Evolutionary conservation across 2,888 invertebrate genomes (phyloP).

Genomic region (Amorpha juglandis): DNA sequence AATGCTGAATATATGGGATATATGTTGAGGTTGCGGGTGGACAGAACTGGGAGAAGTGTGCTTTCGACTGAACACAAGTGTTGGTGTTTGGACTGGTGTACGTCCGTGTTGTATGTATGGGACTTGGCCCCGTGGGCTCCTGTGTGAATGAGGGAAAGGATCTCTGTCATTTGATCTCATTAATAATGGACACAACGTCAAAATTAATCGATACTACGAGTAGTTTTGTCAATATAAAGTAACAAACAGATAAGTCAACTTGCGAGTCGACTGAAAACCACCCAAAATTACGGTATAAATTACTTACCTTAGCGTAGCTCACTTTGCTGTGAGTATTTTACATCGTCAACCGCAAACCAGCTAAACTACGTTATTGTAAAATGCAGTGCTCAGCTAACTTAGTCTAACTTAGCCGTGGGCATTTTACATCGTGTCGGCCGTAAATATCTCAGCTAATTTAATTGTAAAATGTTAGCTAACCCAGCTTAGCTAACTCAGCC

Average conservation of each 20-base stretch:
- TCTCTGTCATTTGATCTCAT: conserved; percentile 19
- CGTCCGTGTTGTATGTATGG: neutral
- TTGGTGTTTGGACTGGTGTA: neutral
- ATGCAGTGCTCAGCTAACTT: neutral
- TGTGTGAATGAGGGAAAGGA: conserved; percentile 19
- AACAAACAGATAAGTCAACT: too few species aligned
- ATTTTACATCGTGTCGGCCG: too few species aligned
- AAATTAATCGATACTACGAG: neutral
- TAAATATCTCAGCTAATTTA: too few species aligned
- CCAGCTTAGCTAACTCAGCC: too few species aligned
- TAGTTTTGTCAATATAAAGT: neutral
- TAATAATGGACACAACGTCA: conserved; percentile 8
- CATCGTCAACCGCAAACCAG: too few species aligned
- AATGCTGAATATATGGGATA: neutral
- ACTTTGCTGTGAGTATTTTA: too few species aligned
- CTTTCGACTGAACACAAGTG: neutral
- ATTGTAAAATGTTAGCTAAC: too few species aligned
- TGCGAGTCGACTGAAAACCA: too few species aligned
- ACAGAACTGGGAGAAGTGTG: neutral
- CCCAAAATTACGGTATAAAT: too few species aligned
- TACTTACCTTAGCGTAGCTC: too few species aligned
- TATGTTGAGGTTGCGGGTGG: neutral
- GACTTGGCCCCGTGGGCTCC: neutral
- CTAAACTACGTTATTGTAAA: too few species aligned
- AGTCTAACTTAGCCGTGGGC: too few species aligned